Percentiles rank a stretch among this genome's conserved stretches.
Evolutionary conservation across 2,888 invertebrate species (phyloP).

Genomic region (Perdita meconis): DNA sequence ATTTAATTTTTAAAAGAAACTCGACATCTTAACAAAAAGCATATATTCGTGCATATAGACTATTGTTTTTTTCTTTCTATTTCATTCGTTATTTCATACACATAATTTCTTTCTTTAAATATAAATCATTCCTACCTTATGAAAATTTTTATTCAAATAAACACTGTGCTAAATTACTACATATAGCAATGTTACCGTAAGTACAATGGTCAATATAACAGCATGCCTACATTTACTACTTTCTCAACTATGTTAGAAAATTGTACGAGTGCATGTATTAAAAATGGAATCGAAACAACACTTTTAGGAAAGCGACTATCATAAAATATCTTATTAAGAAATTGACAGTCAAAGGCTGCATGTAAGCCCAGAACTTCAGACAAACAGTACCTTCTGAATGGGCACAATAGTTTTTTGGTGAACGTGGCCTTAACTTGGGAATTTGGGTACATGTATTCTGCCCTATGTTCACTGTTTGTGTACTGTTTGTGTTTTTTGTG

Average conservation of each 20-base stretch:
- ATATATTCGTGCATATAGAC: conserved; percentile 41
- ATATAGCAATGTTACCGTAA: conserved; percentile 18
- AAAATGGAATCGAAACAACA: conserved; percentile 25
- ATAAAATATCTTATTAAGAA: conserved; percentile 37
- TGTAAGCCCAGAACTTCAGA: conserved; percentile 68
- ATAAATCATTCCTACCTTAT: conserved; percentile 17
- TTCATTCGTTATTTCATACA: conserved; percentile 32
- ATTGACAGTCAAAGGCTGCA: conserved; percentile 51
- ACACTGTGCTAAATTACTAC: conserved; percentile 13
- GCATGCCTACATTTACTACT: conserved; percentile 41
- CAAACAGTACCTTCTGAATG: conserved; percentile 81
- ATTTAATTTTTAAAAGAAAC: conserved; percentile 12
- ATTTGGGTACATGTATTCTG: conserved; percentile 80
- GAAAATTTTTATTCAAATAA: conserved; percentile 18
- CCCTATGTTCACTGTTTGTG: conserved; percentile 78
- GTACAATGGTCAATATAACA: conserved; percentile 17
- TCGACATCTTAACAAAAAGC: conserved; percentile 26
- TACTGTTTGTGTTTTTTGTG: conserved; percentile 76
- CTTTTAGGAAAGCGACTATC: conserved; percentile 43
- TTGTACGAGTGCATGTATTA: conserved; percentile 31
- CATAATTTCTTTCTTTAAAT: background rate
- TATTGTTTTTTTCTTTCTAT: conserved; percentile 20
- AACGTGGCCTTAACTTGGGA: conserved; percentile 80
- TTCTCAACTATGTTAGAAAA: conserved; percentile 31
- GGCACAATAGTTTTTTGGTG: conserved; percentile 79